Conservation (phyloP, 1,140 invertebrate species). For the Drosophila pachea region DNA sequence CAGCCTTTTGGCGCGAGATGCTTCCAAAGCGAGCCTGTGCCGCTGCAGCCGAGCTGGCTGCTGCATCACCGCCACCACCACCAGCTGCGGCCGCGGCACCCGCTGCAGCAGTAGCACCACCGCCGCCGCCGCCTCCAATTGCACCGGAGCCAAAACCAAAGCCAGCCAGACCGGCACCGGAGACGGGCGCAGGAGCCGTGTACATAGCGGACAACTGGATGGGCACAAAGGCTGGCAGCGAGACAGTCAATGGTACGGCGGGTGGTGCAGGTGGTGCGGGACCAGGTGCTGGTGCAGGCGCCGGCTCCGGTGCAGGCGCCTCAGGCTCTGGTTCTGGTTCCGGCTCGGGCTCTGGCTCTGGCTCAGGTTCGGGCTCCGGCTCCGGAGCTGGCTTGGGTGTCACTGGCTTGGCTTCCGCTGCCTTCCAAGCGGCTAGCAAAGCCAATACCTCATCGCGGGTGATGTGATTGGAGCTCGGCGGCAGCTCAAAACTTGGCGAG, state of each 20-base stretch:
- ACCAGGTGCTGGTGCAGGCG: constrained; percentile 45
- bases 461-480: constrained; percentile 50
- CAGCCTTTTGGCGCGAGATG: constrained; percentile 18
- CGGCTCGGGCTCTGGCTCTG: constrained; percentile 39
- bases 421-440: constrained; percentile 65
- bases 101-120: constrained; percentile 2
- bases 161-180: constrained; percentile 43
- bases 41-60: neutral
- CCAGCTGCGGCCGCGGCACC: constrained; percentile 24
- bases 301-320: constrained; percentile 52
- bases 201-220: constrained; percentile 76
- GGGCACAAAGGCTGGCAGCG: constrained; percentile 73
- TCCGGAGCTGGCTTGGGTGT: constrained; percentile 34
- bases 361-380: constrained; percentile 53
- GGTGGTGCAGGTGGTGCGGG: constrained; percentile 56
- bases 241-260: constrained; percentile 69
- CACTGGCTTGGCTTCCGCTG: constrained; percentile 42
- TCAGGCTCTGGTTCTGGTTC: constrained; percentile 40
- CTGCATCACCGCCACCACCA: constrained; percentile 2
- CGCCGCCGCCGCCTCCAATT: neutral
- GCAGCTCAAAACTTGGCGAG: constrained; percentile 42
- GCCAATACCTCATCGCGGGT: constrained; percentile 68
- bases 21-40: constrained; percentile 27
- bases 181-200: constrained; percentile 53
- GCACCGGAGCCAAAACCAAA: constrained; percentile 33